These are phyloP conservation scores for Epinotia demarniana DNA, from an alignment of 2,888 invertebrate genomes.

Conservation along the genomic window DNA sequence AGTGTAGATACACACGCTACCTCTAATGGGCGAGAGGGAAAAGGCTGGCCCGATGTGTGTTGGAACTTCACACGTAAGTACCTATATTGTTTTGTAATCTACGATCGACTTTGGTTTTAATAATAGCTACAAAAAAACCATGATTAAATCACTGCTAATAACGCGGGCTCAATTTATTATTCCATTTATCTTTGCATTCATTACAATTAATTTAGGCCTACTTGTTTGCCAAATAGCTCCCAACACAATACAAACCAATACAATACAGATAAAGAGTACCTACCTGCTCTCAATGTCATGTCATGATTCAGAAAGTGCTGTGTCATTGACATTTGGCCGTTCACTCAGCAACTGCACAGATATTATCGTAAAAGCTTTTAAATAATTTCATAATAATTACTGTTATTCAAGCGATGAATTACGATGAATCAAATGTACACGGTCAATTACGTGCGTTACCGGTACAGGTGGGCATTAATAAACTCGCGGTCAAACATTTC, in stretches of 20 bases:
- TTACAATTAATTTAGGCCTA: conserved; percentile 39
- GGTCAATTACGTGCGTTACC: conserved; percentile 20
- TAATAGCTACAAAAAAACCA: not conserved
- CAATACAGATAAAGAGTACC: conserved; percentile 27
- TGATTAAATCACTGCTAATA: conserved; percentile 3
- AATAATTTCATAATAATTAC: conserved; percentile 52
- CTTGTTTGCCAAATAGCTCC: conserved; percentile 36
- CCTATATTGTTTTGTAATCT: too few relatives aligned
- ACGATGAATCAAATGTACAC: conserved; percentile 41
- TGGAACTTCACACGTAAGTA: too few relatives aligned
- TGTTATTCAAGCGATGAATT: conserved; percentile 48
- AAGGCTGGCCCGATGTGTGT: too few relatives aligned
- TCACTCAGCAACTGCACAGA: conserved; percentile 50
- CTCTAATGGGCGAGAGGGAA: too few relatives aligned
- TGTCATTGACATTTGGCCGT: conserved; percentile 59
- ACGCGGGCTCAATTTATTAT: not conserved
- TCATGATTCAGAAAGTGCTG: conserved; percentile 51
- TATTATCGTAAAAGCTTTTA: conserved; percentile 55
- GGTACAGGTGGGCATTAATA: conserved; percentile 23
- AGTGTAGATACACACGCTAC: too few relatives aligned
- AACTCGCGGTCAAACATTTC: too few relatives aligned
- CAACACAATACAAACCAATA: conserved; percentile 25
- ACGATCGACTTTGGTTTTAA: not conserved
- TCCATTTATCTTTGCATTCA: conserved; percentile 8
- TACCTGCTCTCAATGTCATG: conserved; percentile 47